phyloP scores from a whole-genome alignment of 2,797 vertebrate genomes.

The Lateolabrax maculatus region DNA sequence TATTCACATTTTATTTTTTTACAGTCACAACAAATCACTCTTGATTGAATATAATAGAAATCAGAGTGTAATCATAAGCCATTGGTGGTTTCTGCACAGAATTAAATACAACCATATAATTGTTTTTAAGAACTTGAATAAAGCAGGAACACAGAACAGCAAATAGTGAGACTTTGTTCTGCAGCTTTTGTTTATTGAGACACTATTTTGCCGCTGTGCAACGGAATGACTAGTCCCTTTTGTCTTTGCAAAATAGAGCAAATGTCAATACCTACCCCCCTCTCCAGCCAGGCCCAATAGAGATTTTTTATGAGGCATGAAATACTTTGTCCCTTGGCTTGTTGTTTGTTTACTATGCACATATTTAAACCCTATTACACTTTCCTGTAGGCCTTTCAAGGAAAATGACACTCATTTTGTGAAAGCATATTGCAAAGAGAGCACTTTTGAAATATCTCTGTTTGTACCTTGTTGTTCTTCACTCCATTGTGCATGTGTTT shows the following conservation, averaged over 20 bases:
- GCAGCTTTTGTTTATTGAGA: conserved; percentile 11
- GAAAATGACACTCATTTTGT: conserved; percentile 62
- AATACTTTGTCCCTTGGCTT: conserved; percentile 67
- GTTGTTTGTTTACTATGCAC: conserved; percentile 75
- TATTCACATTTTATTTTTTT: conserved; percentile 22
- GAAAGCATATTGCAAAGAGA: conserved; percentile 52
- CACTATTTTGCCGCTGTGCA: conserved; percentile 6
- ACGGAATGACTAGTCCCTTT: conserved; percentile 31
- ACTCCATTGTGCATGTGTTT: conserved; percentile 44
- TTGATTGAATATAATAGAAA: conserved; percentile 2
- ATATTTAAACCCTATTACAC: conserved; percentile 72
- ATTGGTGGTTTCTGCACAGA: not conserved
- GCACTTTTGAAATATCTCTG: conserved; percentile 47
- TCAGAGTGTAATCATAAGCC: not conserved
- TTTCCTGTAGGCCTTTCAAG: conserved; percentile 65
- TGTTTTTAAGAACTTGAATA: conserved; percentile 1
- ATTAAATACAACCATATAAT: not conserved
- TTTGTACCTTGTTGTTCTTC: conserved; percentile 48
- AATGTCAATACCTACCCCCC: conserved; percentile 51
- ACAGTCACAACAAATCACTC: not conserved
- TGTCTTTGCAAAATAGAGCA: conserved; percentile 56
- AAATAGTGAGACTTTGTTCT: conserved; percentile 23
- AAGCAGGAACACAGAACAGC: not conserved
- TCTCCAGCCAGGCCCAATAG: conserved; percentile 46
- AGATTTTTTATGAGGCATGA: conserved; percentile 75